phyloP scores from a whole-genome alignment of 2,888 invertebrate species.

The Polia nebulosa region DNA sequence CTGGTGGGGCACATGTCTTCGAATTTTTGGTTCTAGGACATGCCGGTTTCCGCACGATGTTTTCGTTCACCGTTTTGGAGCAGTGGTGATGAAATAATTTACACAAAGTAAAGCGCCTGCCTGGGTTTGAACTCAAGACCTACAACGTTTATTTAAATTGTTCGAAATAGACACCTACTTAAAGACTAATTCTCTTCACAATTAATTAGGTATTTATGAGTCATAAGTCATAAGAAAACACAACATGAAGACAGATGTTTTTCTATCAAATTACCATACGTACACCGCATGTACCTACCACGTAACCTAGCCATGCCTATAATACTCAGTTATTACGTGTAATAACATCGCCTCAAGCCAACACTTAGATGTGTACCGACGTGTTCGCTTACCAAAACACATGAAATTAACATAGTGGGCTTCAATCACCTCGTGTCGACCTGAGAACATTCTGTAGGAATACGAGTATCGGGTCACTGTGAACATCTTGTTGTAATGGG shows the following conservation, averaged over 20 bases:
- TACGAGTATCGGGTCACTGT: not conserved
- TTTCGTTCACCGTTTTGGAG: too few species aligned
- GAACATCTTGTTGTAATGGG: not conserved
- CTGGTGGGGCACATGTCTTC: too few species aligned
- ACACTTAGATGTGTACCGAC: too few species aligned
- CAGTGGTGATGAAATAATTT: too few species aligned
- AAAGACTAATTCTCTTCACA: too few species aligned
- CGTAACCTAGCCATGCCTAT: not conserved
- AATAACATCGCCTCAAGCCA: not conserved
- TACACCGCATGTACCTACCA: not conserved
- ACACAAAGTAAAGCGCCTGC: too few species aligned
- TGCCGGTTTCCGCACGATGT: too few species aligned
- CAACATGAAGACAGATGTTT: not conserved
- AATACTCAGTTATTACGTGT: not conserved
- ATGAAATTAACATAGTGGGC: slow-evolving; percentile 24
- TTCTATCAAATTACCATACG: slow-evolving; percentile 1
- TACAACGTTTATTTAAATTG: too few species aligned
- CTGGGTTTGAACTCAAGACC: too few species aligned
- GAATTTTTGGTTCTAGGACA: too few species aligned
- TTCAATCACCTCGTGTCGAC: slow-evolving; percentile 2
- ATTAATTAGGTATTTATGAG: not conserved
- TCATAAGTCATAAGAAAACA: not conserved
- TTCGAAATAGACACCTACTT: too few species aligned
- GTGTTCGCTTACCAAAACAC: slow-evolving; percentile 7
- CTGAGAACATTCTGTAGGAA: not conserved